Percentiles rank a stretch among this genome's conserved stretches.
Conservation (phyloP, 2,113 vertebrate species). For the Eleginops maclovinus region DNA sequence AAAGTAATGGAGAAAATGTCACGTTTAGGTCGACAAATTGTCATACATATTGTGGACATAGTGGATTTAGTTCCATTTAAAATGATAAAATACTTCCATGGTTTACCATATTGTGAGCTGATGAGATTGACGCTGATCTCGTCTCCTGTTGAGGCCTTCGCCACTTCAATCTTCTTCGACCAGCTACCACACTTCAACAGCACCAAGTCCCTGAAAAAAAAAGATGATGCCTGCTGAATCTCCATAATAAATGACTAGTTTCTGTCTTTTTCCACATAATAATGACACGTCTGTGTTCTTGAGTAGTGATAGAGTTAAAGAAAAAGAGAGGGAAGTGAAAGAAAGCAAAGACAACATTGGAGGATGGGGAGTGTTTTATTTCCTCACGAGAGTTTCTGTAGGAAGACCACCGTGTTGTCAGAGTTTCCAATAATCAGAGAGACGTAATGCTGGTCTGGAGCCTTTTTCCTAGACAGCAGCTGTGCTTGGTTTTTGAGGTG, state of each 20-base stretch:
- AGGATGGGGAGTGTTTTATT: background rate
- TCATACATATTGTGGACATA: background rate
- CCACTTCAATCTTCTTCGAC: conserved; percentile 92
- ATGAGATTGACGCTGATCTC: conserved; percentile 93
- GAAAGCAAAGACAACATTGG: background rate
- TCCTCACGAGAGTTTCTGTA: conserved; percentile 89
- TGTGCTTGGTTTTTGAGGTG: conserved; percentile 90
- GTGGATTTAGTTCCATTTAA: background rate
- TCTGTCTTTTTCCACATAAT: background rate
- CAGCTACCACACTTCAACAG: conserved; percentile 91
- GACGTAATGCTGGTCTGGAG: conserved; percentile 88
- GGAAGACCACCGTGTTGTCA: conserved; percentile 91
- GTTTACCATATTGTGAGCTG: conserved; percentile 94
- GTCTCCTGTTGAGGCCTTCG: conserved; percentile 86
- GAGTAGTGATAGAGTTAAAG: background rate
- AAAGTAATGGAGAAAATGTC: too few relatives aligned
- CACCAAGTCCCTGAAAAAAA: conserved; percentile 85
- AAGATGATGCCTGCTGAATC: conserved; percentile 5
- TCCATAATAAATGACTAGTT: background rate
- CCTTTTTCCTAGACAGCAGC: conserved; percentile 89
- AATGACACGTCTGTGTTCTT: background rate
- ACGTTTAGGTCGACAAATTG: too few relatives aligned
- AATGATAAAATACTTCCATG: background rate
- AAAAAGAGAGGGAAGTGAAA: background rate
- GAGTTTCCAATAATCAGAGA: conserved; percentile 91